Evolutionary conservation across 30 jellyfish, hydroid and myxozoan genomes (phyloP), one percentile per base, ranked within the genome.

Genomic region (Chrysaora quinquecirrha): DNA sequence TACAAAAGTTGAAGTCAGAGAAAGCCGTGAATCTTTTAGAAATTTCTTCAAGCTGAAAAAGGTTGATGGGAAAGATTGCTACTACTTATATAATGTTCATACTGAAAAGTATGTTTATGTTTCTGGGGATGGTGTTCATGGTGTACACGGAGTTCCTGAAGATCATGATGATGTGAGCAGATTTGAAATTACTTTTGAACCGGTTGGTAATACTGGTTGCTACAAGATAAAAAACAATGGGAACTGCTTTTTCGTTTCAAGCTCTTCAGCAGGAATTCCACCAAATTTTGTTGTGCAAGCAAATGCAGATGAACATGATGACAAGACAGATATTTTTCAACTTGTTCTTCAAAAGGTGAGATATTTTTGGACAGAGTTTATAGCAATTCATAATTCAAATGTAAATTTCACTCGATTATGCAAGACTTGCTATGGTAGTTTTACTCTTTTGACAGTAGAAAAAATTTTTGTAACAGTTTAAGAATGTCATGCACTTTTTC

Each of bases 41-140:
- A 82, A 82, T 52, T 20, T 82, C 33, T 82, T 82, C 73, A 67
- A 30, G 38, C 72, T 82, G 80, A 32, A 48, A 63, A 82, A 68
- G 67, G 33, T 52, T 12, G 85, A 67, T 27, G 72, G 34, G 16
- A 67, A 64, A 20, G 54, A 33, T 4, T 35, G 16, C 73, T 82
- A 82, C 47, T 46, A 82, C 30, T 33, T 82, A 25, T 56, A 24
- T 22, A 82, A 82, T 69, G 30, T 71, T 3, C 60, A 52, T n/a
- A 82, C 92, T 16, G 92, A 70, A 29, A 82, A 82, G 50, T 52
- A 27, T 67, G 92, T 69, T 19, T 82, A 68, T 68, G 85, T 82
- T 48, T n/a, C n/a, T n/a, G n/a, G n/a, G n/a, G n/a, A n/a, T n/a
- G n/a, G n/a, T n/a, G n/a, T n/a, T n/a, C n/a, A 34, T 78, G 11